Percentiles rank a stretch among this genome's conserved stretches.
phyloP scores from a whole-genome alignment of 2,113 vertebrate genomes.

The Grantiella picta region DNA sequence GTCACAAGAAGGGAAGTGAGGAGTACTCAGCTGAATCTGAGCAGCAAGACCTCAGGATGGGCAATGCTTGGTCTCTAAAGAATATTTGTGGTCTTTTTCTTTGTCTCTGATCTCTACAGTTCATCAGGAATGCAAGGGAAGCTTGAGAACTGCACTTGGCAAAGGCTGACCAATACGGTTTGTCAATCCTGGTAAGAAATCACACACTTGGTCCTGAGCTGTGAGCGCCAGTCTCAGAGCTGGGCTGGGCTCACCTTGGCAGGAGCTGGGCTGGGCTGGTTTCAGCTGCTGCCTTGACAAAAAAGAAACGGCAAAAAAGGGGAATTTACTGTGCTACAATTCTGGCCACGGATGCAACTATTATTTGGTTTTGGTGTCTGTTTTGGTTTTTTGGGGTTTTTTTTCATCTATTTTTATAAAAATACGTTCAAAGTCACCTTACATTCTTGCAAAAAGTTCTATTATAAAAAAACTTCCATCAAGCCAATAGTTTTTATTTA shows the following conservation, averaged over 20 bases:
- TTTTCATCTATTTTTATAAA: not conserved
- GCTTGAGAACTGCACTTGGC: not conserved
- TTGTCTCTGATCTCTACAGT: not conserved
- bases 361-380: not conserved
- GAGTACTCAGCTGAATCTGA: not conserved
- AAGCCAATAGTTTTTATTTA: not conserved
- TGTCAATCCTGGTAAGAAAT: not conserved
- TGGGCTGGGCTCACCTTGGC: not conserved
- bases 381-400: accelerated
- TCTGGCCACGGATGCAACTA: not conserved
- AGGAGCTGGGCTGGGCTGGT: not conserved
- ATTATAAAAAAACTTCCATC: accelerated
- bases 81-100: not conserved
- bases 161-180: not conserved
- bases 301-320: not conserved
- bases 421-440: not conserved
- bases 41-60: not conserved
- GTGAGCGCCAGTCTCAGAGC: accelerated
- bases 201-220: not conserved
- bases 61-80: not conserved
- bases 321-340: not conserved
- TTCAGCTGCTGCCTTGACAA: not conserved
- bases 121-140: not conserved
- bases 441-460: not conserved
- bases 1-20: not conserved